phyloP scores from a whole-genome alignment of 2,888 invertebrate species.

The Drosophila nr. perissopoda region DNA sequence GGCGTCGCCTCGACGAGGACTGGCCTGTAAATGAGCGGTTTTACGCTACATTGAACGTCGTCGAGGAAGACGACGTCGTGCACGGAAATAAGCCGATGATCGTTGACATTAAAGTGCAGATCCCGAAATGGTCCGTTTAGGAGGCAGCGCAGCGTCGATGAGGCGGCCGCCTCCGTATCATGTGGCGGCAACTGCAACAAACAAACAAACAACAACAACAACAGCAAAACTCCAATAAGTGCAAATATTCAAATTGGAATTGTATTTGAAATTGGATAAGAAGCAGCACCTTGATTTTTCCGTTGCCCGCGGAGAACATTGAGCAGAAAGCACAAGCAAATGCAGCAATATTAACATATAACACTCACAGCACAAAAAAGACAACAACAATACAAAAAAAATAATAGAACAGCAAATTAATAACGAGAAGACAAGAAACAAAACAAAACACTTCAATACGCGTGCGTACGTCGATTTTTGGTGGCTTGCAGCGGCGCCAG shows the following conservation, averaged over 20 bases:
- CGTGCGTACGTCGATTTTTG: constrained; percentile 51
- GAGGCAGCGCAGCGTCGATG: constrained; percentile 81
- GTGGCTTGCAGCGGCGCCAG: constrained; percentile 14
- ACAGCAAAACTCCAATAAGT: constrained; percentile 20
- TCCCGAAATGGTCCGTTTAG: constrained; percentile 83
- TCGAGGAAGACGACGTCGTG: constrained; percentile 83
- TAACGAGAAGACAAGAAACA: not conserved
- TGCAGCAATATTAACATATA: constrained; percentile 30
- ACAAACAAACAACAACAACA: constrained; percentile 17
- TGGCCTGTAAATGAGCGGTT: constrained; percentile 81
- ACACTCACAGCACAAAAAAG: constrained; percentile 5
- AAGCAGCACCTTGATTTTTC: constrained; percentile 74
- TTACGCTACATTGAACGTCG: constrained; percentile 76
- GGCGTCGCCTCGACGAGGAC: constrained; percentile 58
- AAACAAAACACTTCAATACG: constrained; percentile 50
- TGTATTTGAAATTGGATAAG: not conserved
- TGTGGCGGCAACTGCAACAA: constrained; percentile 78
- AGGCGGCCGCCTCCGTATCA: constrained; percentile 65
- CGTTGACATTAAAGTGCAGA: constrained; percentile 74
- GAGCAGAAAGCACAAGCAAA: constrained; percentile 26
- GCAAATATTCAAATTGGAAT: constrained; percentile 10
- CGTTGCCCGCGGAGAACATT: constrained; percentile 80
- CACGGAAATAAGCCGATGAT: constrained; percentile 80
- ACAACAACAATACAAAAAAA: constrained; percentile 7
- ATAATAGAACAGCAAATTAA: not conserved